Percentiles rank a stretch among this genome's conserved stretches.
These are phyloP conservation scores for Pyxicephalus adspersus DNA, from an alignment of 2,113 vertebrate genomes.

Conservation along the genomic window DNA sequence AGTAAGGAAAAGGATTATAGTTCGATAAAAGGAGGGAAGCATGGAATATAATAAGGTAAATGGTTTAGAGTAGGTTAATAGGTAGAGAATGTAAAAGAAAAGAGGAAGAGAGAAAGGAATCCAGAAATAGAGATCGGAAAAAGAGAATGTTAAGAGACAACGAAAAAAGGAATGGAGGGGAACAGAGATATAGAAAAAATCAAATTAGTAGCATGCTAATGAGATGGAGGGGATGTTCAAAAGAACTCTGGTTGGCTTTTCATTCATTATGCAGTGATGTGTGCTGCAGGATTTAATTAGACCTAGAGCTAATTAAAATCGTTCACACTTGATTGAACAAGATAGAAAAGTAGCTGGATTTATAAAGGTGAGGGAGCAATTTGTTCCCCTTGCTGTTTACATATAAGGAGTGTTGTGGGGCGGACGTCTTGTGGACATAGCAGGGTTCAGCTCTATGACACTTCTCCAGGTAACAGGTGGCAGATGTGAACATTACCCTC, in stretches of 20 bases:
- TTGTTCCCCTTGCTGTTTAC: neutral
- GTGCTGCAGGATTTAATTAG: slow-evolving; percentile 43
- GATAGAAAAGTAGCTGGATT: slow-evolving; percentile 34
- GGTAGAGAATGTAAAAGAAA: no score
- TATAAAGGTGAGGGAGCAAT: slow-evolving; percentile 14
- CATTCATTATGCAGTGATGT: slow-evolving; percentile 46
- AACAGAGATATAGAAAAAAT: neutral
- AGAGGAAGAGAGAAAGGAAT: no score
- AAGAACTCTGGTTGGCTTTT: slow-evolving; percentile 27
- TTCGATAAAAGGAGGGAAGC: no score
- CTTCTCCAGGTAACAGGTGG: slow-evolving; percentile 4
- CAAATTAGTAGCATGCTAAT: slow-evolving; percentile 20
- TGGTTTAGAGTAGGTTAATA: no score
- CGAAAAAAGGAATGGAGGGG: neutral
- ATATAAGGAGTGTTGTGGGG: neutral
- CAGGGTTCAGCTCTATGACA: neutral
- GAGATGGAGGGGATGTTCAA: slow-evolving; percentile 24
- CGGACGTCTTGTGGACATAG: neutral
- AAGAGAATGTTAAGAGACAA: no score
- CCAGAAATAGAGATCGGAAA: no score
- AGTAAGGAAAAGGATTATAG: no score
- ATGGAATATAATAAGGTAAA: no score
- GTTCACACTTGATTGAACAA: slow-evolving; percentile 47
- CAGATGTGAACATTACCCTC: neutral
- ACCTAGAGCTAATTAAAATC: slow-evolving; percentile 52